Evolutionary conservation across 2,797 vertebrate genomes (phyloP), one percentile per base, ranked within the genome.

Genomic region (Onychomys torridus): DNA sequence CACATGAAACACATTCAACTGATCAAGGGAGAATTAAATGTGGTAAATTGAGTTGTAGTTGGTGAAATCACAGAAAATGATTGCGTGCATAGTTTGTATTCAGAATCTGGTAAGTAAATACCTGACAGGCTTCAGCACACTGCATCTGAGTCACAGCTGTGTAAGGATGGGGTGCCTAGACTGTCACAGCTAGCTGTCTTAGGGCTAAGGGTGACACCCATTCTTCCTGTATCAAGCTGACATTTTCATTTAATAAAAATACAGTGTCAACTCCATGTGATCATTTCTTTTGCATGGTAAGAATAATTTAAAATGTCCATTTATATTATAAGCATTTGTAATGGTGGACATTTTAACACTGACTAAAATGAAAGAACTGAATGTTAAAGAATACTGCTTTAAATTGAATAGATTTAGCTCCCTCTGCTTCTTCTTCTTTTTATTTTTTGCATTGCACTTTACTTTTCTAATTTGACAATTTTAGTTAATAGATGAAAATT

Each of bases 261-360:
- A 59, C 27, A 79, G 6, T 46, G 27, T n/a, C 82, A 92, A 3
- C 16, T 96, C 29, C 34, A 89, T 65, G 32, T 34, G 82, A 91
- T 19, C 16, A 95, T 95, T 96, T 94, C 59, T 94, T 97, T 96
- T 95, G 55, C 23, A 46, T 4, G 21, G 23, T 91, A 90, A 90
- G 67, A 89, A 75, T 92, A 40, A 95, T 84, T 95, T 88, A 12
- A 93, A 76, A 93, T n/a, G 3, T 89, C 63, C 46, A 16, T 63
- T n/a, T 91, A 40, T 43, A 57, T 91, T 63, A 85, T 63, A 49
- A 67, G 49, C 13, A 65, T 86, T 92, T 90, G n/a, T 83, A 57
- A 84, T 40, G 67, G 19, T 91, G 14, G 81, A 69, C 46, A 67
- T 90, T 93, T 77, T 88, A 92, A 90, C 55, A 87, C 37, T 13